These are phyloP conservation scores for Drosophila nigricruria DNA, from an alignment of 2,888 invertebrate species.

Conservation along the genomic window DNA sequence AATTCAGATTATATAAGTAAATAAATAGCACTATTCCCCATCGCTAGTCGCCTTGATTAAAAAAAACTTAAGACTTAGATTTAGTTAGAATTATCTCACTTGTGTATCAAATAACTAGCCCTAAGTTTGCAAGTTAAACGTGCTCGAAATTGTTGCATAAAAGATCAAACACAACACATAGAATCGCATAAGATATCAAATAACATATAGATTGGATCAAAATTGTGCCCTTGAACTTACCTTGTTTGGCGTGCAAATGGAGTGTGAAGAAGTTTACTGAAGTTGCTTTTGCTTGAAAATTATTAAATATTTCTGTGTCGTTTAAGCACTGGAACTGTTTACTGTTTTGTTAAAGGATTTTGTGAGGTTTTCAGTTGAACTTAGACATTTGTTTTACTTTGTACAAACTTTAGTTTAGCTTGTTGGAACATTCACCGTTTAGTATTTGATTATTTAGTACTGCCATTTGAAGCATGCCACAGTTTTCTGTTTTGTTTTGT, in stretches of 20 bases:
- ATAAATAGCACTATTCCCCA: not conserved
- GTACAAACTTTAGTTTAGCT: slow-evolving; percentile 57
- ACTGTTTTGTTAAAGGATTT: slow-evolving; percentile 2
- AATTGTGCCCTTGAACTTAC: slow-evolving; percentile 45
- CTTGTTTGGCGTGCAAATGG: slow-evolving; percentile 41
- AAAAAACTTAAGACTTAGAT: not conserved
- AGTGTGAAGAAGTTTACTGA: slow-evolving; percentile 33
- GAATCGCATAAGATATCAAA: slow-evolving; percentile 29
- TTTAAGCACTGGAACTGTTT: slow-evolving; percentile 38
- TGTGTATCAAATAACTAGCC: slow-evolving; percentile 8
- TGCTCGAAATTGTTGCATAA: slow-evolving; percentile 39
- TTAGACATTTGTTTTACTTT: slow-evolving; percentile 35
- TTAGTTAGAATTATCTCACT: not conserved
- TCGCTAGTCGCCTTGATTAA: slow-evolving; percentile 1
- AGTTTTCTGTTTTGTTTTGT: slow-evolving; percentile 11
- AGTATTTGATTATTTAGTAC: slow-evolving; percentile 45
- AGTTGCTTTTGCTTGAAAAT: slow-evolving; percentile 22
- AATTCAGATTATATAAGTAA: not conserved
- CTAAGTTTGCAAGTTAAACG: slow-evolving; percentile 17
- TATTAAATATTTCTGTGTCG: slow-evolving; percentile 25
- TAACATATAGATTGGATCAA: slow-evolving; percentile 18
- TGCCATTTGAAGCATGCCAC: slow-evolving; percentile 46
- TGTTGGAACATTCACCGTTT: slow-evolving; percentile 77
- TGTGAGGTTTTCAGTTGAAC: slow-evolving; percentile 33
- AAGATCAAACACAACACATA: slow-evolving; percentile 43